Percentiles rank a stretch among this genome's conserved stretches.
phyloP scores from a whole-genome alignment of 2,113 vertebrate species.

The Pithys albifrons region DNA sequence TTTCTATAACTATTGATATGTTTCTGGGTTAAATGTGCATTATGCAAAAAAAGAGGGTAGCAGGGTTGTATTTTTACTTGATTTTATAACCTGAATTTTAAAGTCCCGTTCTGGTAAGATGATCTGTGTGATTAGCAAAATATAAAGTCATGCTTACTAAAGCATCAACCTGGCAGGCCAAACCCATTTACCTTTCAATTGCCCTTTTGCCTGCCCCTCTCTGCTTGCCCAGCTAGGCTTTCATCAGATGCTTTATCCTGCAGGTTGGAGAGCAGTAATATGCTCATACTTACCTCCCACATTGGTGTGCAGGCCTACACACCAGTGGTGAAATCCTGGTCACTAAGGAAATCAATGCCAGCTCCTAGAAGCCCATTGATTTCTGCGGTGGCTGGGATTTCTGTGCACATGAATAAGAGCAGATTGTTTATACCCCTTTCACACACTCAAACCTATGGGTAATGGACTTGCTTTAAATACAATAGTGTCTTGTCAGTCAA shows the following conservation, averaged over 20 bases:
- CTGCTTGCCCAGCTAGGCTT: neutral
- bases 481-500: neutral
- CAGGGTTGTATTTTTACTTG: neutral
- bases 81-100: neutral
- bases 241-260: neutral
- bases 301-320: accelerated
- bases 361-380: neutral
- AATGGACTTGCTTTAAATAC: neutral
- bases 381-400: conserved; percentile 9
- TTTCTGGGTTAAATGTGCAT: neutral
- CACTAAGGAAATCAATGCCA: neutral
- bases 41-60: neutral
- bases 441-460: neutral
- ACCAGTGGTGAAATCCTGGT: conserved; percentile 13
- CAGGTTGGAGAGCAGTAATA: neutral
- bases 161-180: neutral
- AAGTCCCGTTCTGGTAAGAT: neutral
- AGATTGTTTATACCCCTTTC: neutral
- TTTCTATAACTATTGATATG: neutral
- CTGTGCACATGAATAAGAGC: conserved; percentile 55
- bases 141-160: neutral
- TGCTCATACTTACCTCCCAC: neutral
- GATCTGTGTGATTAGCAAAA: neutral
- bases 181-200: neutral
- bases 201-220: neutral